Conservation (phyloP, 2,888 invertebrate species). For the Sacculina carcini region DNA sequence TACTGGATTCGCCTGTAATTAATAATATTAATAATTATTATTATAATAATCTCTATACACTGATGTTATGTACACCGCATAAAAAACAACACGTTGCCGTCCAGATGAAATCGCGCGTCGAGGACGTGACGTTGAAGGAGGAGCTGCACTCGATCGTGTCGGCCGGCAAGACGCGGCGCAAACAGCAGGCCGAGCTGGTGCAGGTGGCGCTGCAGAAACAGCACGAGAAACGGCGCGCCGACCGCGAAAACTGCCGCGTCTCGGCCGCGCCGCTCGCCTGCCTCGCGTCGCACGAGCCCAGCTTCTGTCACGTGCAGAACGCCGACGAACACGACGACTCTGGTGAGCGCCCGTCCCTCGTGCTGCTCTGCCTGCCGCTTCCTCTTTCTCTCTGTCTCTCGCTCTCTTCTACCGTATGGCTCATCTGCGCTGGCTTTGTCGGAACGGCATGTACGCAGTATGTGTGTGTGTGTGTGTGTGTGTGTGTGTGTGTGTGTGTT, state of each 20-base stretch:
- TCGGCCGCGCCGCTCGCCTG: constrained; percentile 83
- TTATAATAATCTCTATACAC: too few relatives aligned
- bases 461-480: neutral
- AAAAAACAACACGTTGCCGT: neutral
- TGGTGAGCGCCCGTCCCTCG: constrained; percentile 25
- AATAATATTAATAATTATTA: too few relatives aligned
- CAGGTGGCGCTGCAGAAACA: constrained; percentile 81
- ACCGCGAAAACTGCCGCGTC: constrained; percentile 77
- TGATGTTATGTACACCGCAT: too few relatives aligned
- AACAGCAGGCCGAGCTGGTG: constrained; percentile 94
- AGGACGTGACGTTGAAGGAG: constrained; percentile 94
- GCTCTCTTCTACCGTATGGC: neutral
- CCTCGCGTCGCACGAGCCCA: constrained; percentile 83
- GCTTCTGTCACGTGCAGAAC: constrained; percentile 27
- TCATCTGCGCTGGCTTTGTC: too few relatives aligned
- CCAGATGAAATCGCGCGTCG: constrained; percentile 76
- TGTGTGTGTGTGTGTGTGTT: too few relatives aligned
- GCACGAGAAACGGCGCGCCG: constrained; percentile 80
- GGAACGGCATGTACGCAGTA: too few relatives aligned
- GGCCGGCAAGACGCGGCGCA: constrained; percentile 91
- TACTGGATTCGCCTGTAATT: too few relatives aligned
- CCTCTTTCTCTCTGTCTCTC: too few relatives aligned
- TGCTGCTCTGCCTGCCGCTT: neutral
- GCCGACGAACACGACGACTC: constrained; percentile 63
- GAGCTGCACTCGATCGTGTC: constrained; percentile 89